Base-by-base conservation (phyloP, 2,113 vertebrate genomes). In the Ochotona curzoniae region DNA sequence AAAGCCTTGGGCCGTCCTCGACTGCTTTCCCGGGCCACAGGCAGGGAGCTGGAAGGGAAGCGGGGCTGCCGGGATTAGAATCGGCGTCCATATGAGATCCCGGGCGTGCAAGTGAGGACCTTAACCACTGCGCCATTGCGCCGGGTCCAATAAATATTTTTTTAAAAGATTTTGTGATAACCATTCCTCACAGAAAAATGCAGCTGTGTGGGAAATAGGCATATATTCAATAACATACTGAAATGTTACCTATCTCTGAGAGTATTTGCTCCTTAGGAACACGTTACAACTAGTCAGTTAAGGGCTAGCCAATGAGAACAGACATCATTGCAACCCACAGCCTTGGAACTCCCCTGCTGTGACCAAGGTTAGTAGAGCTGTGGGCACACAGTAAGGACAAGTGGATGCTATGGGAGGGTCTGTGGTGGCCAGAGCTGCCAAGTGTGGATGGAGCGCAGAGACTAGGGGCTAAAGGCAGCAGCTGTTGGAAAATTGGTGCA, bases 251-350 rank as follows among this genome's bases (percentile, higher is more conserved):
- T 89, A 61, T 73, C 26, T 15, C 75, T 20, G 9, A 3, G 0
- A 51, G 2, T 47, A 61, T 73, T 88, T 95, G 85, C 26, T 32
- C 69, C 35, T 89, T 32, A 82, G 81, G 51, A 78, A 74, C 0
- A 83, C 51, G 57, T 83, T 86, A 32, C 32, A 83, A 38, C 30
- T 12, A 26, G n/a, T 63, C 38, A 21, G 10, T 67, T 91, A 20
- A 60, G 26, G 10, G 67, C 1, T 20, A 57, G 38, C 13, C 47
- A 47, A 11, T 93, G 32, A 78, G 28, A 83, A 66, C 7, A 80
- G 21, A 13, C 14, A 38, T 3, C 26, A 30, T 32, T 63, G 32
- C 0, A 64, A 15, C 30, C 25, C 38, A 86, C 69, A n/a, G 6
- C 15, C 15, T 5, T 7, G 5, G 6, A 18, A 12, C 5, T 8